These are phyloP conservation scores for Muscina levida DNA, from an alignment of 2,888 invertebrate species.

Conservation along the genomic window DNA sequence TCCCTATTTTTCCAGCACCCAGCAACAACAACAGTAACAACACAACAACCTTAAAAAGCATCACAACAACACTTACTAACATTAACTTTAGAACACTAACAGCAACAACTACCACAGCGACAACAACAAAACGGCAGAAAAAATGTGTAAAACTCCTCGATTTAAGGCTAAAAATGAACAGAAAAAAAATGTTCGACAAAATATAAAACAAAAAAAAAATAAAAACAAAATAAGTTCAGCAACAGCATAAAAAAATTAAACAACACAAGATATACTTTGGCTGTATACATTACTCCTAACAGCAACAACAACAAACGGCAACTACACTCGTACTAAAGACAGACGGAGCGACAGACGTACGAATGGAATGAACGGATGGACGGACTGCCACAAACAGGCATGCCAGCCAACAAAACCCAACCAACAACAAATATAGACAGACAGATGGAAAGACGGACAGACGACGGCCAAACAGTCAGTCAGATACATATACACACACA, in stretches of 20 bases:
- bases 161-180: constrained; percentile 60
- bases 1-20: constrained; percentile 46
- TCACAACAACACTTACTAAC: constrained; percentile 64
- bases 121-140: constrained; percentile 44
- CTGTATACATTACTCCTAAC: constrained; percentile 30
- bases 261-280: constrained; percentile 48
- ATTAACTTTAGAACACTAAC: constrained; percentile 58
- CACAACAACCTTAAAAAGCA: constrained; percentile 56
- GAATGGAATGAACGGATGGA: neutral
- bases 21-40: constrained; percentile 27
- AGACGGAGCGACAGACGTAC: constrained; percentile 9
- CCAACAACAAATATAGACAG: constrained; percentile 17
- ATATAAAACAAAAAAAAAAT: constrained; percentile 47
- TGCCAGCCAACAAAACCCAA: neutral
- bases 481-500: constrained; percentile 21
- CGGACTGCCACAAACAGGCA: constrained; percentile 1
- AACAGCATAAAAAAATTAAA: constrained; percentile 36
- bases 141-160: constrained; percentile 65
- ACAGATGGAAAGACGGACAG: constrained; percentile 18
- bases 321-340: neutral
- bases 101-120: constrained; percentile 61
- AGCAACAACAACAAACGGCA: constrained; percentile 56
- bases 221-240: too few species aligned
- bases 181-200: constrained; percentile 38
- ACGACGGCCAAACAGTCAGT: constrained; percentile 22